Conservation (phyloP, 1,140 invertebrate genomes). For the Drosophila pseudoobscura region DNA sequence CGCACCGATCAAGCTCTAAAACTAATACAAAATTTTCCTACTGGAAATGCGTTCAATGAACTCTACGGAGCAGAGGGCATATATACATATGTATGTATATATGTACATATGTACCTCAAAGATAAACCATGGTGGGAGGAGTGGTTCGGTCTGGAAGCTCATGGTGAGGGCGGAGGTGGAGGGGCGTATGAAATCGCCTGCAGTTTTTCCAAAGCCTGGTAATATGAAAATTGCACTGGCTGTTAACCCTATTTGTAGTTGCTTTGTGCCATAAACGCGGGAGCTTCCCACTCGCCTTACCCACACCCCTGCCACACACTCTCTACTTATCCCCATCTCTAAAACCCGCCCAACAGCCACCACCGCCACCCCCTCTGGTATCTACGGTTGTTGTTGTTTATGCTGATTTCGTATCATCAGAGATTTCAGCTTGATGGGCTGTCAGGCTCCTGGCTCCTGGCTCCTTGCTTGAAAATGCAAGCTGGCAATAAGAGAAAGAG, state of each 20-base stretch:
- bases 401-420: conserved; percentile 80
- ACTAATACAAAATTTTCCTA: conserved; percentile 9
- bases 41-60: conserved; percentile 54
- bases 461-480: conserved; percentile 33
- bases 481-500: conserved; percentile 23
- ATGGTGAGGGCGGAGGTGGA: background rate
- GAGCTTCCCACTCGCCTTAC: background rate
- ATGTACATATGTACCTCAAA: too few relatives aligned
- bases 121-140: background rate
- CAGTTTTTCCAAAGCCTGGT: conserved; percentile 64
- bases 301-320: too few relatives aligned
- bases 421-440: conserved; percentile 72
- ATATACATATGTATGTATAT: too few relatives aligned
- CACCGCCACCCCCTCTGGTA: conserved; percentile 17
- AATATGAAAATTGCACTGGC: conserved; percentile 80
- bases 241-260: conserved; percentile 79
- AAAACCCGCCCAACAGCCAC: background rate
- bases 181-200: conserved; percentile 29
- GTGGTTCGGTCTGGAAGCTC: background rate
- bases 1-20: too few relatives aligned
- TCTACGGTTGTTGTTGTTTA: conserved; percentile 61
- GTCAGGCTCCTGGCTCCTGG: conserved; percentile 24
- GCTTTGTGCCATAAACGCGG: conserved; percentile 71
- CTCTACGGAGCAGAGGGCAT: conserved; percentile 32
- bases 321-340: background rate